phyloP scores from a whole-genome alignment of 2,113 vertebrate genomes.

The Oncorhynchus tshawytscha region DNA sequence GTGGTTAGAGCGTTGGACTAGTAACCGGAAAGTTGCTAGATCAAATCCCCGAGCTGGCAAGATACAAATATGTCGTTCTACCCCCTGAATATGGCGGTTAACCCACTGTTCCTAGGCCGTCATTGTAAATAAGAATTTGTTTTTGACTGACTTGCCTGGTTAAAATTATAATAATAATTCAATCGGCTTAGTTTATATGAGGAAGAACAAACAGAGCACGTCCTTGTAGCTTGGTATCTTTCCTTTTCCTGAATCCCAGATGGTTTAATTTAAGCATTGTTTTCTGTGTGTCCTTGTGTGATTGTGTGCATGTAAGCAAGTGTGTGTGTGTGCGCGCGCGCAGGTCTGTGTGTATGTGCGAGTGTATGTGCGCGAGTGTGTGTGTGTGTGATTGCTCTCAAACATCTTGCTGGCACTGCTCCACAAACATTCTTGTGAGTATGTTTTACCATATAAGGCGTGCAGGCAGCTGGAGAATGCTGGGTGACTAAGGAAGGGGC shows the following conservation, averaged over 20 bases:
- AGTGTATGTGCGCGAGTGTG: neutral
- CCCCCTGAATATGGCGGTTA: too few species aligned
- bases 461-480: slow-evolving; percentile 58
- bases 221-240: slow-evolving; percentile 12
- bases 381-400: slow-evolving; percentile 53
- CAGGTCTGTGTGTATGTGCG: neutral
- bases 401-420: slow-evolving; percentile 53
- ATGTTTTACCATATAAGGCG: slow-evolving; percentile 73
- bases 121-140: too few species aligned
- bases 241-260: slow-evolving; percentile 48
- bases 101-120: too few species aligned
- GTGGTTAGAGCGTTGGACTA: too few species aligned
- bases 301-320: neutral
- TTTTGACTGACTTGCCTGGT: too few species aligned
- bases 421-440: slow-evolving; percentile 61
- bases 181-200: slow-evolving; percentile 6
- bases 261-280: slow-evolving; percentile 71
- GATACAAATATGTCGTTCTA: too few species aligned
- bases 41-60: too few species aligned
- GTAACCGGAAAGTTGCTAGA: too few species aligned
- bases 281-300: slow-evolving; percentile 6
- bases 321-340: neutral
- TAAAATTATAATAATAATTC: neutral
- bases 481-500: slow-evolving; percentile 62
- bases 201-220: slow-evolving; percentile 11